Evolutionary conservation across 2,888 invertebrate genomes (phyloP).

Genomic region (Nymphalis c-album): DNA sequence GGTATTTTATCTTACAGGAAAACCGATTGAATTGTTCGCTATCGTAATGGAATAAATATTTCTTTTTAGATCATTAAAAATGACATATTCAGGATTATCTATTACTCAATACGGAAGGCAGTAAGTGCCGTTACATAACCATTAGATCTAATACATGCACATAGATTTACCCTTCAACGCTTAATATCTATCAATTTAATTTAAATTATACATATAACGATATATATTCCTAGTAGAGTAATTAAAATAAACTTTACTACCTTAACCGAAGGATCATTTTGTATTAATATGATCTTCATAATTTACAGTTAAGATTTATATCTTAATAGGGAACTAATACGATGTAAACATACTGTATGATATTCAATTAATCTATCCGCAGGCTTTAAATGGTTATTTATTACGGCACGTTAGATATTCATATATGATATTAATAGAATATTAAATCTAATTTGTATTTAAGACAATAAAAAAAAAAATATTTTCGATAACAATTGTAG

Average conservation of each 20-base stretch:
- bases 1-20: neutral
- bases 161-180: constrained; percentile 24
- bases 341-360: constrained; percentile 18
- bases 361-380: constrained; percentile 22
- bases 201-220: constrained; percentile 27
- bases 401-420: neutral
- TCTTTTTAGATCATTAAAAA: constrained; percentile 6
- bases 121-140: constrained; percentile 29
- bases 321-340: constrained; percentile 21
- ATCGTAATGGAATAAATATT: constrained; percentile 7
- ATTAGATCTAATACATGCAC: constrained; percentile 30
- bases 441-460: too few relatives aligned
- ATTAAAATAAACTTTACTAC: constrained; percentile 13
- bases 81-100: neutral
- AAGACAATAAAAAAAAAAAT: neutral
- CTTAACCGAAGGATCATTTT: constrained; percentile 11
- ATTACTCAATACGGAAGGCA: constrained; percentile 12
- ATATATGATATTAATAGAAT: too few relatives aligned
- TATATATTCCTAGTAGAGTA: constrained; percentile 1
- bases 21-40: neutral
- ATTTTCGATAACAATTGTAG: neutral
- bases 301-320: constrained; percentile 31
- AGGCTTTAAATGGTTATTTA: neutral
- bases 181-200: constrained; percentile 30
- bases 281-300: constrained; percentile 9